Evolutionary conservation across 2,888 invertebrate genomes (phyloP).

Genomic region (Prenolepis imparis): DNA sequence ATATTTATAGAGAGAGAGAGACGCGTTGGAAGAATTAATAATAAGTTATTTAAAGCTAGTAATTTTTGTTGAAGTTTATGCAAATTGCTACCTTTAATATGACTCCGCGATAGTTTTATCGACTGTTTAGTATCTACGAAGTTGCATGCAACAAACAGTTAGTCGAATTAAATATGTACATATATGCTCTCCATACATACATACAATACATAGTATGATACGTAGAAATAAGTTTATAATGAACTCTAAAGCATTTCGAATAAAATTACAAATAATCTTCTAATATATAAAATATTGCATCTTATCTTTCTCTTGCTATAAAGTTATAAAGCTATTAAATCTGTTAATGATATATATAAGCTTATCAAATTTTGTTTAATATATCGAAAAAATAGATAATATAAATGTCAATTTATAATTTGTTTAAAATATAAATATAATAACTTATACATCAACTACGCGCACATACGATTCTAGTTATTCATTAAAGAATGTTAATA

Average conservation of each 20-base stretch:
- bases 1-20: no score
- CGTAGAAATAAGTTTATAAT: background rate
- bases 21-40: background rate
- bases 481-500: background rate
- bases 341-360: background rate
- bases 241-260: background rate
- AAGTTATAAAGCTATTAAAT: background rate
- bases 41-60: conserved; percentile 7
- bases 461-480: background rate
- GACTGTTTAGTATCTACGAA: conserved; percentile 57
- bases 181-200: conserved; percentile 50
- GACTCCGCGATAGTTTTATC: conserved; percentile 56
- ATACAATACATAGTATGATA: background rate
- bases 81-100: conserved; percentile 61
- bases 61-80: conserved; percentile 44
- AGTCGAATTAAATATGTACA: conserved; percentile 62
- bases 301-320: background rate
- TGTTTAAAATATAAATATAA: background rate
- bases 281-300: background rate
- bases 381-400: background rate
- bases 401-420: background rate
- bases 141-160: conserved; percentile 65
- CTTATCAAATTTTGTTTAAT: background rate
- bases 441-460: background rate
- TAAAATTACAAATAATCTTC: conserved; percentile 19